Percentiles rank a stretch among this genome's conserved stretches.
phyloP scores from a whole-genome alignment of 2,888 invertebrate genomes.

The Chydorus sphaericus region DNA sequence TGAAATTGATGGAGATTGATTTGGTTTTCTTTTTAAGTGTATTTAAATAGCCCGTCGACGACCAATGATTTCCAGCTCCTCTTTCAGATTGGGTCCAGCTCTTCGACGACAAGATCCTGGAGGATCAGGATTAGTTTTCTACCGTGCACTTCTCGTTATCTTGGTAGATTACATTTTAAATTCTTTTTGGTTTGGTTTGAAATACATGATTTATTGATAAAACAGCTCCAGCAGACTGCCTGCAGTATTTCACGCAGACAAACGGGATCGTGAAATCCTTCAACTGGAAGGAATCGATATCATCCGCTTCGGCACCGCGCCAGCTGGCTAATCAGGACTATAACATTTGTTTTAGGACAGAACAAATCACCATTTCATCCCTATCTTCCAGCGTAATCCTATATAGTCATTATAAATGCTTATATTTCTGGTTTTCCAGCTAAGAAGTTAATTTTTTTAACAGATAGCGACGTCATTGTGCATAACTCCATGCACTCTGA shows the following conservation, averaged over 20 bases:
- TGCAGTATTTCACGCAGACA: neutral
- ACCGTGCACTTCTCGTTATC: neutral
- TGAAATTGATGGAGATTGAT: no score
- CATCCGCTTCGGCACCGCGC: neutral
- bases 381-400: neutral
- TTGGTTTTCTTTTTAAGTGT: neutral
- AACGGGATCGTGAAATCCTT: neutral
- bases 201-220: neutral
- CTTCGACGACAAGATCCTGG: neutral
- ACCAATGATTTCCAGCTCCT: neutral
- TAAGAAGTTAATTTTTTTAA: neutral
- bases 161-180: neutral
- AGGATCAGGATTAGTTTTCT: neutral
- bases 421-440: neutral
- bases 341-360: neutral
- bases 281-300: neutral
- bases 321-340: constrained; percentile 3
- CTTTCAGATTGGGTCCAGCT: neutral
- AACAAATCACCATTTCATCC: neutral
- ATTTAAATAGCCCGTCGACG: neutral
- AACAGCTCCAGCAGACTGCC: neutral
- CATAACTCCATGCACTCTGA: neutral
- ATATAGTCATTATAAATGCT: neutral
- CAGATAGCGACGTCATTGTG: neutral
- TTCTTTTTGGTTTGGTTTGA: no score